Conservation (phyloP, 2,797 vertebrate species). For the Lemur catta region DNA sequence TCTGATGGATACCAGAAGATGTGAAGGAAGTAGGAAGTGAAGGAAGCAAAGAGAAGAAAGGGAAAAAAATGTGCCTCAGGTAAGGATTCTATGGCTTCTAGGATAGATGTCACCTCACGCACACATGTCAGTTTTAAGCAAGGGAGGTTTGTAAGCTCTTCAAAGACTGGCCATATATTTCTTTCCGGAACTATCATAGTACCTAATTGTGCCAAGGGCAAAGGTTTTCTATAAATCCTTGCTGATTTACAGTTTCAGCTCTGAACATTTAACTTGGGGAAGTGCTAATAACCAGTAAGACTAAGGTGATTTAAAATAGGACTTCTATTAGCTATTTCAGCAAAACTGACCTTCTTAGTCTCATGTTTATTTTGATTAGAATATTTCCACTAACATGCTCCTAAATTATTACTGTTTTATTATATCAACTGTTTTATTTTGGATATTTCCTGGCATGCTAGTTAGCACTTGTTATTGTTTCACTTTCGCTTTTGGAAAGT, state of each 20-base stretch:
- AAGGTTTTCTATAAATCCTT: conserved; percentile 12
- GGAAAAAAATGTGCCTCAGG: neutral
- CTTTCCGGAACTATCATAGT: neutral
- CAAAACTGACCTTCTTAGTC: neutral
- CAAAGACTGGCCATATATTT: neutral
- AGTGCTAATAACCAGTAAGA: neutral
- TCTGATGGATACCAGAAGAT: neutral
- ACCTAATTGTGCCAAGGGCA: neutral
- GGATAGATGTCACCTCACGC: neutral
- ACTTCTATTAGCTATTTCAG: neutral
- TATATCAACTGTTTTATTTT: neutral
- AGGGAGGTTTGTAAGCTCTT: neutral
- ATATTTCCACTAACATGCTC: neutral
- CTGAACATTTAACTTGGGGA: neutral
- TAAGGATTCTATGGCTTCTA: neutral
- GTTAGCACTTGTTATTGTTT: conserved; percentile 1
- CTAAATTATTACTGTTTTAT: neutral
- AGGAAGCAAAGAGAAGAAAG: neutral
- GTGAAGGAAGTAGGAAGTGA: neutral
- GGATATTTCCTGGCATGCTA: neutral
- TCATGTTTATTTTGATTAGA: conserved; percentile 22
- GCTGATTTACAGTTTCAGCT: neutral
- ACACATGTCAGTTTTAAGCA: neutral
- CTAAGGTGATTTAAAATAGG: neutral
- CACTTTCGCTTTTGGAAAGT: conserved; percentile 35